Percentiles rank a stretch among this genome's conserved stretches.
Evolutionary conservation across 30 jellyfish, hydroid and myxozoan genomes (phyloP).

Genomic region (Pseudorhiza aurosa): DNA sequence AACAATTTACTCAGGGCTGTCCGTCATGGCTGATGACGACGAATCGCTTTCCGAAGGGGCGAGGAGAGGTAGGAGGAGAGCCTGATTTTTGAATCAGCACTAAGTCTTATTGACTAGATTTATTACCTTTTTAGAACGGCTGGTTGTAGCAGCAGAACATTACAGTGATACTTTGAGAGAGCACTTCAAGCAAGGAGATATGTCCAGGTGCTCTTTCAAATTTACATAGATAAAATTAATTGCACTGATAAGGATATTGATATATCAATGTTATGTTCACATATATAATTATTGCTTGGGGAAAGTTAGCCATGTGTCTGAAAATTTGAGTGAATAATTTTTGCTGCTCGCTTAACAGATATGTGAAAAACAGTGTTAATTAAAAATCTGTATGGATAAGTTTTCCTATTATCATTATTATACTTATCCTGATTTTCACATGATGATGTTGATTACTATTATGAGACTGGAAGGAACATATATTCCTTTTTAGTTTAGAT

Average conservation of each 20-base stretch:
- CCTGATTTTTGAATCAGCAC: not conserved
- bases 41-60: too few species aligned
- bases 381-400: not conserved
- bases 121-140: constrained; percentile 56
- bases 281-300: not conserved
- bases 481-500: constrained; percentile 35
- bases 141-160: constrained; percentile 87
- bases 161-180: constrained; percentile 35
- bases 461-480: too few species aligned
- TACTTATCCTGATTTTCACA: not conserved
- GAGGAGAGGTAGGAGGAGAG: too few species aligned
- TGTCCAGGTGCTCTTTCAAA: constrained; percentile 55
- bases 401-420: not conserved
- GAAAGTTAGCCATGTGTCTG: not conserved
- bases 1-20: too few species aligned
- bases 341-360: too few species aligned
- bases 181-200: constrained; percentile 41
- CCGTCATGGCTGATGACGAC: too few species aligned
- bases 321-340: too few species aligned
- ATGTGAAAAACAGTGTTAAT: not conserved
- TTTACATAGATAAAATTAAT: too few species aligned
- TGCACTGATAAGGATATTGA: too few species aligned
- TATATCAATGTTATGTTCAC: too few species aligned
- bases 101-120: too few species aligned
- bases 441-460: too few species aligned